Base-by-base conservation (phyloP, 2,888 invertebrate genomes). In the Drosophila limbata region DNA sequence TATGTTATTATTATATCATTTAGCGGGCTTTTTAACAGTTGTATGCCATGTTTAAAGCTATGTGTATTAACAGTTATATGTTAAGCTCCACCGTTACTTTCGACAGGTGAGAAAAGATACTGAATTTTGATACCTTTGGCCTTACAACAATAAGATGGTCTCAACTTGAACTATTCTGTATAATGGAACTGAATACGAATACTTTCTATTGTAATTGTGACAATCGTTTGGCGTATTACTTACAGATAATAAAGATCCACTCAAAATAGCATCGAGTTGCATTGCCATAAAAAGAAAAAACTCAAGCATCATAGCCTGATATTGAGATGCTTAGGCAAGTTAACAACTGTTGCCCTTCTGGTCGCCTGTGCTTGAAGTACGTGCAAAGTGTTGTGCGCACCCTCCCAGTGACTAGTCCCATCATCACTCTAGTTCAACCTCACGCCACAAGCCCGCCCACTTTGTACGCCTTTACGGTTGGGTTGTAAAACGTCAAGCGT, bases 401-500 rank as follows among this genome's bases (percentile, higher is more conserved):
- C 50, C 19, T 15, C 42, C 10, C 9, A 19, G 35, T 13, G 39
- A 37, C 31, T 37, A 39, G 15, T 13, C 17, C 35, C 56, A 25
- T 17, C n/a, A 53, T 33, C 69, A 47, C 48, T 37, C 31, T 51
- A 60, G 8, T 39, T 25, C 31, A n/a, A 28, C 53, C 44, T 33
- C 35, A 31, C n/a, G 10, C 17, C 61, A 33, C 50, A 44, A 28
- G 52, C 13, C 63, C 56, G 63, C 69, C 63, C 70, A 74, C 71
- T 53, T 45, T 56, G 42, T 4, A 53, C 60, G 56, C 53, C 61
- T 65, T 48, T 25, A 59, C 62, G 69, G 65, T 57, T 63, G 60
- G 69, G 28, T 73, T 82, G 85, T 77, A 75, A 85, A 69, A 82
- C 83, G 83, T 72, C 74, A 79, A 72, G 73, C 85, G 62, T 65